Evolutionary conservation across 2,113 vertebrate species (phyloP), one percentile per base, ranked within the genome.

Genomic region (Atlantisia rogersi): DNA sequence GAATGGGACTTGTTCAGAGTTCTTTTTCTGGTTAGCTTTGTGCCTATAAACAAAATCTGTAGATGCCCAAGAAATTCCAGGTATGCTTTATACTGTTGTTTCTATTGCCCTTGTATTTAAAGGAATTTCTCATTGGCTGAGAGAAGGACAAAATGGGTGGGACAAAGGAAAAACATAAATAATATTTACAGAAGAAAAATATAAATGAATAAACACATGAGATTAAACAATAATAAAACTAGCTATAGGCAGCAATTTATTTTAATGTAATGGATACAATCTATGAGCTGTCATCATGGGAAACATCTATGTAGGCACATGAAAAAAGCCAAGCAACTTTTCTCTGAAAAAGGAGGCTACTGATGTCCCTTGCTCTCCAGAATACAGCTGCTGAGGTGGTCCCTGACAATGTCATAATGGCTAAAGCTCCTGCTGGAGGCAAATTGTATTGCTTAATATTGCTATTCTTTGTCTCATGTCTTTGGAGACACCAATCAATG

Each of bases 401-500:
- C 83, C 8, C 53, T 89, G 56, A 17, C 32, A 87, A 7, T 32
- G 26, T 50, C 81, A 78, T 63, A 95, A 92, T 3, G 39, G 31
- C n/a, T 85, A 70, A 71, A 86, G 44, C n/a, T 91, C 69, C 70
- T 83, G 60, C 91, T 93, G 65, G 53, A 92, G 77, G 90, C 85
- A 92, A 95, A 87, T 25, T 80, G 59, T 83, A 40, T 46, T 75
- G 56, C 60, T 92, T 93, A 90, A 88, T 83, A 46, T 42, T 90
- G 40, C 69, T 89, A 79, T 92, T 94, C 64, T 86, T 39, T 88
- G 48, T 67, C 79, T 94, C 31, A 25, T 90, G 84, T 95, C 95
- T 96, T 78, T 52, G 81, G 88, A 95, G 90, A 83, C 78, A 93
- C 82, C 80, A 94, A 86, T 96, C 96, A 94, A 94, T 97, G 95